phyloP scores from a whole-genome alignment of 2,113 vertebrate genomes.

The Tachuris rubrigastra region DNA sequence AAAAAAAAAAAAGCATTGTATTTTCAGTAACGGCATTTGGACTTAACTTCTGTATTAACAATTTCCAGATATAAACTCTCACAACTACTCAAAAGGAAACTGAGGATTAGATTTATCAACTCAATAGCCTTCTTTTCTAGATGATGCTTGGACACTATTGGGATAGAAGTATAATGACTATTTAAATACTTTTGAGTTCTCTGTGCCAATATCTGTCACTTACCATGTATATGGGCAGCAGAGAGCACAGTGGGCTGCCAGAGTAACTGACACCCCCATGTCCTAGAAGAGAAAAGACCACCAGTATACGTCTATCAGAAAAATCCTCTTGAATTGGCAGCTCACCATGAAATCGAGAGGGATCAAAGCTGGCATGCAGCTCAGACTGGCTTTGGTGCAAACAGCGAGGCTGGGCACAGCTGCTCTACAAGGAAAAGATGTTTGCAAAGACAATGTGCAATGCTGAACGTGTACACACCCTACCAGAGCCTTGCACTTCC shows the following conservation, averaged over 20 bases:
- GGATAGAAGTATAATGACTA: neutral
- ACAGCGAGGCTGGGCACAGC: neutral
- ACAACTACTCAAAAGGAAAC: neutral
- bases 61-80: neutral
- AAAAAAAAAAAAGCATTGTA: neutral
- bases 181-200: neutral
- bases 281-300: neutral
- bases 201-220: neutral
- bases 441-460: neutral
- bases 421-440: neutral
- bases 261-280: neutral
- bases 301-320: neutral
- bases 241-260: neutral
- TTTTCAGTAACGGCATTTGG: neutral
- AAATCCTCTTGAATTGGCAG: neutral
- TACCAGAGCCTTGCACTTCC: neutral
- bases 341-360: neutral
- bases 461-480: accelerated
- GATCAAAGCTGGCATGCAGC: neutral
- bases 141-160: neutral
- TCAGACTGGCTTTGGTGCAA: neutral
- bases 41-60: neutral
- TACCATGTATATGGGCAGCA: neutral
- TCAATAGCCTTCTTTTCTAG: neutral
- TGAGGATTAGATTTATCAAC: neutral